Evolutionary conservation across 2,888 invertebrate genomes (phyloP).

Genomic region (Tyria jacobaeae): DNA sequence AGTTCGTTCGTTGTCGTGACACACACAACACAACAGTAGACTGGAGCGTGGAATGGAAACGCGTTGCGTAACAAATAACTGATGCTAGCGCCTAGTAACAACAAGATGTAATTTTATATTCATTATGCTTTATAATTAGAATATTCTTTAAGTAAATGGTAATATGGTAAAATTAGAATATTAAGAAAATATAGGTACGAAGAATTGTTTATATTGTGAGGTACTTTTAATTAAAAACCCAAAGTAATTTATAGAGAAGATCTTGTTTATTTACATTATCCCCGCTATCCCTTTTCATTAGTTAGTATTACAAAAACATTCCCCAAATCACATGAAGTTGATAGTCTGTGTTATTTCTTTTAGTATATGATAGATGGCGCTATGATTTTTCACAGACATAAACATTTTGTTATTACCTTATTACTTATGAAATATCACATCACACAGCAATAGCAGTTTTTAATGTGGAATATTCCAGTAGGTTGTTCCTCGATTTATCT

Average conservation of each 20-base stretch:
- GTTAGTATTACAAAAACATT: too few species aligned
- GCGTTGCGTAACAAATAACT: constrained; percentile 45
- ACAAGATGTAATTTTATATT: constrained; percentile 23
- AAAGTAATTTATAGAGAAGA: background rate
- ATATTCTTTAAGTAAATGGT: constrained; percentile 3
- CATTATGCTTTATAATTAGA: constrained; percentile 7
- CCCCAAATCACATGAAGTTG: background rate
- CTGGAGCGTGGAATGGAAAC: constrained; percentile 55
- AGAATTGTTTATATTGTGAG: background rate
- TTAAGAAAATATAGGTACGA: background rate
- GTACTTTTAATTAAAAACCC: background rate
- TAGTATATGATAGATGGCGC: constrained; percentile 35
- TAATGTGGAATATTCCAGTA: background rate
- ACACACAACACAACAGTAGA: constrained; percentile 61
- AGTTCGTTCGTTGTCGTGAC: constrained; percentile 78
- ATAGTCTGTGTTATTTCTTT: background rate
- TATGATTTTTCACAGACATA: background rate
- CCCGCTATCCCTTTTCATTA: too few species aligned
- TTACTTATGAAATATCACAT: background rate
- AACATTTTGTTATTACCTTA: background rate
- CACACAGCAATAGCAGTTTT: background rate
- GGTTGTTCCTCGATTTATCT: background rate
- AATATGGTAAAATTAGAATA: too few species aligned
- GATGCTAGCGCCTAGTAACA: constrained; percentile 30
- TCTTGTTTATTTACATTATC: background rate